Evolutionary conservation across 37 sponge, comb jelly and placozoan genomes (phyloP), one percentile per base, ranked within the genome.

Genomic region (Haliclona indistincta): DNA sequence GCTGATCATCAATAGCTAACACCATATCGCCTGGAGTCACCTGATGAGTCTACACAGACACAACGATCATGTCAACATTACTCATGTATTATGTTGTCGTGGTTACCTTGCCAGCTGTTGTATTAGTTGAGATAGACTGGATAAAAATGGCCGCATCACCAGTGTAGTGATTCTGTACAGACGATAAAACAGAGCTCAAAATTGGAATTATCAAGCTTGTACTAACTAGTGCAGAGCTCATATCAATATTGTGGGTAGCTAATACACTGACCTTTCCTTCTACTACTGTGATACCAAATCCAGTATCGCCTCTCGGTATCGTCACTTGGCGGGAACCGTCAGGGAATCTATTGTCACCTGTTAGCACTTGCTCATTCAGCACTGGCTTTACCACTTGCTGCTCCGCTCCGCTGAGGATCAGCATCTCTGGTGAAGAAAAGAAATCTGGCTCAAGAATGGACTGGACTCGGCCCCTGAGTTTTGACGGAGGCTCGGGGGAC

Each of bases 241-340:
- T 2, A 37, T 1, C 5, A 11, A 2, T 20, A 41, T 10, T n/a
- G n/a, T n/a, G n/a, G n/a, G n/a, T n/a, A n/a, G n/a, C n/a, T n/a
- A n/a, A 3, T 11, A 17, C 38, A 45, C 72, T 63, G 54, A 87
- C 87, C 54, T 87, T 76, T 60, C 52, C 54, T 38, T 87, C 87
- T 63, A 73, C 71, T 54, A 81, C 38, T 32, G 70, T 63, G 54
- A 87, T 54, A 19, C 87, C 87, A 81, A 87, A 87, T 33, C 87
- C 87, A 33, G 68, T 87, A 55, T 70, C 55, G 8, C 81, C 81
- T 42, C 87, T 44, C 15, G 64, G 87, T 34, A 87, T 56, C 1
- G 65, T 70, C 0, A 87, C 80, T 22, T 41, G 29, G 32, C 42
- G 40, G 23, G 81, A 42, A 22, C 75, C 76, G 13, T 25, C 67